Conservation (phyloP, 2,113 vertebrate genomes). For the Malurus melanocephalus region DNA sequence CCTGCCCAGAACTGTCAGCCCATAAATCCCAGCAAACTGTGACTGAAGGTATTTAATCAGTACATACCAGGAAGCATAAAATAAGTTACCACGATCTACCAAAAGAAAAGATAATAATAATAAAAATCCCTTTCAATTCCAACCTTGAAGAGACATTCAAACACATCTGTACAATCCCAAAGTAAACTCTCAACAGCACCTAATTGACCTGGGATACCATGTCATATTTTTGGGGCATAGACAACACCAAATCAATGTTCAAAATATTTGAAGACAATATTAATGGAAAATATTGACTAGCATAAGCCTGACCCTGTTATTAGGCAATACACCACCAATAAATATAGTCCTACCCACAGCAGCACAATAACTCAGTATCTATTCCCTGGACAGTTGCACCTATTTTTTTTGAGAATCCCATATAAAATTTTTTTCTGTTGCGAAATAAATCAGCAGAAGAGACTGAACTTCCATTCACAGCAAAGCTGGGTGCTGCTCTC, state of each 20-base stretch:
- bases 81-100: constrained; percentile 35
- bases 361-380: not conserved
- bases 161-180: not conserved
- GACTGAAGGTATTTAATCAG: not conserved
- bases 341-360: not conserved
- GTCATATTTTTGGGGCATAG: not conserved
- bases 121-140: not conserved
- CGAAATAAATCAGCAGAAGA: not conserved
- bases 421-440: not conserved
- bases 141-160: not conserved
- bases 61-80: not conserved
- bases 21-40: not conserved
- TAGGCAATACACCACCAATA: not conserved
- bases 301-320: not conserved
- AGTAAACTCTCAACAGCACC: not conserved
- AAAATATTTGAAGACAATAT: not conserved
- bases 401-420: not conserved
- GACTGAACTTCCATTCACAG: not conserved
- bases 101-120: not conserved
- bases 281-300: not conserved
- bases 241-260: not conserved
- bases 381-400: not conserved
- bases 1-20: not conserved
- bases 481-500: not conserved
- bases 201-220: not conserved